A percentile compares a stretch with the other conserved stretches of the same genome.
These are phyloP conservation scores for Cuniculus paca DNA, from an alignment of 2,797 vertebrate genomes.

Conservation along the genomic window DNA sequence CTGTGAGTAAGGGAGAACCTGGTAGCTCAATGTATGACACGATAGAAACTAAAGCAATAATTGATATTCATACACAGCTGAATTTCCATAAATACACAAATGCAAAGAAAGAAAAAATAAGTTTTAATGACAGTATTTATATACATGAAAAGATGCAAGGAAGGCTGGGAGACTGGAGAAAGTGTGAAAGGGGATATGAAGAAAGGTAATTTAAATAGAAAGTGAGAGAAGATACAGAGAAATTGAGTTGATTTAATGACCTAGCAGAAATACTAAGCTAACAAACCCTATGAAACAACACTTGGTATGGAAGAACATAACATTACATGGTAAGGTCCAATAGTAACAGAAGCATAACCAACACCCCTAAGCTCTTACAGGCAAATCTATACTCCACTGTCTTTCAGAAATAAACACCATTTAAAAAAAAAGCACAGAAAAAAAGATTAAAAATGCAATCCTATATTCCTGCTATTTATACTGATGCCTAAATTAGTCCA, in stretches of 20 bases:
- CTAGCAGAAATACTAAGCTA: neutral
- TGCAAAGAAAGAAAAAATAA: neutral
- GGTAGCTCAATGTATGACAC: neutral
- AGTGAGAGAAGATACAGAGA: neutral
- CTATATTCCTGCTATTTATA: neutral
- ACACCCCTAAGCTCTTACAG: neutral
- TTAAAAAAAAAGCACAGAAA: neutral
- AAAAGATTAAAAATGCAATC: neutral
- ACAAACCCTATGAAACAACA: neutral
- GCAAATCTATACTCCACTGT: neutral
- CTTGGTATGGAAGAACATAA: neutral
- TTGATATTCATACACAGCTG: neutral
- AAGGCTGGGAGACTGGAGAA: neutral
- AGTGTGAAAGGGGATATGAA: neutral
- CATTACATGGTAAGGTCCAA: neutral
- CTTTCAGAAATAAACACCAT: neutral
- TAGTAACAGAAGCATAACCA: neutral
- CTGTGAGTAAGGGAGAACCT: neutral
- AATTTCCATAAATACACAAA: neutral
- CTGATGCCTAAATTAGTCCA: neutral
- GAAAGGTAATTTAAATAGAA: neutral
- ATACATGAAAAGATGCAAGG: neutral
- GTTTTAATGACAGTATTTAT: neutral
- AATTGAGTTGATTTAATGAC: neutral
- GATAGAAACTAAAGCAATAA: neutral